Percentiles rank a stretch among this genome's conserved stretches.
phyloP scores from a whole-genome alignment of 2,888 invertebrate species.

The Aleiodes leptofemur region DNA sequence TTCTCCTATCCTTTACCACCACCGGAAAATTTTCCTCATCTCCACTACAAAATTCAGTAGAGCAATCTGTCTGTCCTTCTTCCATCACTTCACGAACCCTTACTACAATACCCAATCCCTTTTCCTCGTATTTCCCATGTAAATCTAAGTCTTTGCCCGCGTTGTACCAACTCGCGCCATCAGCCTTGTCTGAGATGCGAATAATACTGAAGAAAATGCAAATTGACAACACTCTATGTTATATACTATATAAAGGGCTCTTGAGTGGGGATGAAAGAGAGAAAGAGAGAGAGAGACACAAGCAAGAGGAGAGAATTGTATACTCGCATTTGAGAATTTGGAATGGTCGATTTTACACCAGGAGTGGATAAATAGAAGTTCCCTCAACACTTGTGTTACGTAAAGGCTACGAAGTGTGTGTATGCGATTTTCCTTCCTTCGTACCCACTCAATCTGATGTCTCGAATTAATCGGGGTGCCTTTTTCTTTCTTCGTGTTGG shows the following conservation, averaged over 20 bases:
- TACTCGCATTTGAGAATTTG: slow-evolving; percentile 42
- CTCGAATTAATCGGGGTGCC: slow-evolving; percentile 24
- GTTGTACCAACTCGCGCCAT: slow-evolving; percentile 24
- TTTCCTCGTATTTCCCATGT: slow-evolving; percentile 53
- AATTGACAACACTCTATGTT: slow-evolving; percentile 50
- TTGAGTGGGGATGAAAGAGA: not conserved
- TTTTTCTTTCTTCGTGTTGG: not conserved
- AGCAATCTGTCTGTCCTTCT: slow-evolving; percentile 41
- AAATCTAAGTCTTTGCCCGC: slow-evolving; percentile 46
- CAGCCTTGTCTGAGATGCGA: slow-evolving; percentile 32
- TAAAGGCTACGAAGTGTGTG: slow-evolving; percentile 5
- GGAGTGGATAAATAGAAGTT: slow-evolving; percentile 12
- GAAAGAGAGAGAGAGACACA: slow-evolving; percentile 15
- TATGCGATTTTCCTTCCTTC: not conserved
- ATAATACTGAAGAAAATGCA: slow-evolving; percentile 45
- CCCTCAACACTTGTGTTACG: not conserved
- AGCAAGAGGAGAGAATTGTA: slow-evolving; percentile 12
- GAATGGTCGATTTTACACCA: slow-evolving; percentile 26
- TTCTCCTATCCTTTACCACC: slow-evolving; percentile 5
- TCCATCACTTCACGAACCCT: slow-evolving; percentile 32
- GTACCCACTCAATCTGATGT: slow-evolving; percentile 12
- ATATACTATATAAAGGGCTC: slow-evolving; percentile 35
- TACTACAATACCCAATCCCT: slow-evolving; percentile 24
- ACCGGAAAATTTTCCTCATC: slow-evolving; percentile 25
- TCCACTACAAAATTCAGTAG: slow-evolving; percentile 13